These are phyloP conservation scores for Poeciliopsis retropinna DNA, from an alignment of 2,113 vertebrate species.

Conservation along the genomic window DNA sequence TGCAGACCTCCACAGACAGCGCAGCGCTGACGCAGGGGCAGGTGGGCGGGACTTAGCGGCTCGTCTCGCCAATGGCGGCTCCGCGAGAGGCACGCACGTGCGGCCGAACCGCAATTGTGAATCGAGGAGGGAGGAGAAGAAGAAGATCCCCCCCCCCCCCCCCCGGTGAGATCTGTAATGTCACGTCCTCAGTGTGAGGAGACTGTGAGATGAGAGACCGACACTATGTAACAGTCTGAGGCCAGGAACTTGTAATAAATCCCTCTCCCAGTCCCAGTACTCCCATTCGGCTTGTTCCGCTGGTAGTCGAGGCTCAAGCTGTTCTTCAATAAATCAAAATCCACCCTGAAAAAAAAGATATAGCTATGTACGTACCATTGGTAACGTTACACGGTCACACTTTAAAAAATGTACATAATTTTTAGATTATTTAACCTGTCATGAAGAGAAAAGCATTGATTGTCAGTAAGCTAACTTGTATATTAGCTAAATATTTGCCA, in stretches of 20 bases:
- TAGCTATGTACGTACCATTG: no score
- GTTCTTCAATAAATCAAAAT: no score
- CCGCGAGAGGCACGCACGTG: conserved; percentile 32
- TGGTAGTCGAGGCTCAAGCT: no score
- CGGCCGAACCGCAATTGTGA: conserved; percentile 6
- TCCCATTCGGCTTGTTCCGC: no score
- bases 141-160: no score
- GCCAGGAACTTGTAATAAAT: background rate
- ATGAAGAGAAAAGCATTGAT: no score
- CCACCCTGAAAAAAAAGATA: no score
- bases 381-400: no score
- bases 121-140: background rate
- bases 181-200: background rate
- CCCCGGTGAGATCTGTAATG: background rate
- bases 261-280: background rate
- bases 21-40: conserved; percentile 30
- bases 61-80: conserved; percentile 43
- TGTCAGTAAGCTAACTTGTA: no score
- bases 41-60: conserved; percentile 55
- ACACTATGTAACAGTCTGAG: background rate
- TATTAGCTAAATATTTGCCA: no score
- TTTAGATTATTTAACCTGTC: no score
- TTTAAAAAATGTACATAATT: no score
- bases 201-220: background rate
- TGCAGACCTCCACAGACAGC: conserved; percentile 42